A percentile compares a stretch with the other conserved stretches of the same genome.
Conservation (phyloP, 1,140 invertebrate genomes). For the Littorina saxatilis region DNA sequence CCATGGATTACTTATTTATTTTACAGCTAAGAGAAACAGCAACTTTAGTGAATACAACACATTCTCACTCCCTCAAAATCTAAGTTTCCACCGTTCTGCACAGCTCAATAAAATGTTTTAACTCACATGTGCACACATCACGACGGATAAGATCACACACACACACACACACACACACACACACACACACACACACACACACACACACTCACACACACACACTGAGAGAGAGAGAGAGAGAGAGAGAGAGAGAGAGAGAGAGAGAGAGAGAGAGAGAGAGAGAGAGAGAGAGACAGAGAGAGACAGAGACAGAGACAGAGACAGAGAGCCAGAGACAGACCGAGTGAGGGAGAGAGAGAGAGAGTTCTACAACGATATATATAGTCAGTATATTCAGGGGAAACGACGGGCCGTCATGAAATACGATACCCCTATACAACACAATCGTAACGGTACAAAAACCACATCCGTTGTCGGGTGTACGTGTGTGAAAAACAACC, state of each 20-base stretch:
- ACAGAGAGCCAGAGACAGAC: too few relatives aligned
- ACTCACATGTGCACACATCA: slow-evolving; percentile 55
- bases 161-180: slow-evolving; percentile 44
- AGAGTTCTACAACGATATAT: background rate
- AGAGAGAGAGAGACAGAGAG: background rate
- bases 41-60: background rate
- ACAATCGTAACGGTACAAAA: background rate
- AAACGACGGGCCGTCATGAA: background rate
- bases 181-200: slow-evolving; percentile 41
- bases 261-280: background rate
- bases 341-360: background rate
- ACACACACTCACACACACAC: slow-evolving; percentile 37
- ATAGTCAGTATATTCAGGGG: background rate
- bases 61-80: too few relatives aligned
- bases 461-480: too few relatives aligned
- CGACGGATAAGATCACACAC: background rate
- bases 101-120: background rate
- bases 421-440: background rate
- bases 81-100: slow-evolving; percentile 40
- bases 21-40: background rate
- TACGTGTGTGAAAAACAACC: background rate
- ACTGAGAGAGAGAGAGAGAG: background rate
- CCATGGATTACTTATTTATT: background rate
- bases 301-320: background rate
- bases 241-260: background rate